A percentile compares a stretch with the other conserved stretches of the same genome.
phyloP scores from a whole-genome alignment of 2,113 vertebrate species.

The Peromyscus leucopus region DNA sequence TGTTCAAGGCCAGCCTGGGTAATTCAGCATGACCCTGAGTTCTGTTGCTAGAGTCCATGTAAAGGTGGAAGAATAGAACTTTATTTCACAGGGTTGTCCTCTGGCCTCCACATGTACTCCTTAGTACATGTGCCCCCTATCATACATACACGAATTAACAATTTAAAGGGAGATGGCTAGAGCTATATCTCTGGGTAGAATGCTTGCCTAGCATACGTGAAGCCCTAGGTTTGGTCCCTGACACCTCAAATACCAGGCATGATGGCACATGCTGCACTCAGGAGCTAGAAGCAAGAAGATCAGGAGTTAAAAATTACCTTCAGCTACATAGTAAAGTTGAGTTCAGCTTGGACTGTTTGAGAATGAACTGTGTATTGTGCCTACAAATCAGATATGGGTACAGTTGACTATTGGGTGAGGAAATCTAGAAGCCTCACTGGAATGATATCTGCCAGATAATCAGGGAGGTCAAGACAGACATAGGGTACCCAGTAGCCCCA shows the following conservation, averaged over 20 bases:
- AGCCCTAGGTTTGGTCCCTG: not conserved
- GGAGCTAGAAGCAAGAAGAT: not conserved
- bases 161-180: not conserved
- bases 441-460: not conserved
- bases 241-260: not conserved
- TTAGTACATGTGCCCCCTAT: not conserved
- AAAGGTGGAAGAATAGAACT: not conserved
- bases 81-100: not conserved
- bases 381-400: not conserved
- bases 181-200: not conserved
- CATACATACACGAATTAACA: not conserved
- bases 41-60: not conserved
- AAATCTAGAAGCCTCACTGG: not conserved
- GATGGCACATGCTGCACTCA: not conserved
- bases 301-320: not conserved
- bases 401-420: not conserved
- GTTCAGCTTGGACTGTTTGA: not conserved
- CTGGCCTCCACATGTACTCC: not conserved
- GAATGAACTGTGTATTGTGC: not conserved
- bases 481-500: not conserved
- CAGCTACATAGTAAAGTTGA: not conserved
- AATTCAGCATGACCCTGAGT: not conserved
- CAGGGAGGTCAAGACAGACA: not conserved
- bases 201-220: not conserved
- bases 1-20: not conserved